Conservation (phyloP, 92 coral and sea anemone species). For the Epizoanthus stellaris region DNA sequence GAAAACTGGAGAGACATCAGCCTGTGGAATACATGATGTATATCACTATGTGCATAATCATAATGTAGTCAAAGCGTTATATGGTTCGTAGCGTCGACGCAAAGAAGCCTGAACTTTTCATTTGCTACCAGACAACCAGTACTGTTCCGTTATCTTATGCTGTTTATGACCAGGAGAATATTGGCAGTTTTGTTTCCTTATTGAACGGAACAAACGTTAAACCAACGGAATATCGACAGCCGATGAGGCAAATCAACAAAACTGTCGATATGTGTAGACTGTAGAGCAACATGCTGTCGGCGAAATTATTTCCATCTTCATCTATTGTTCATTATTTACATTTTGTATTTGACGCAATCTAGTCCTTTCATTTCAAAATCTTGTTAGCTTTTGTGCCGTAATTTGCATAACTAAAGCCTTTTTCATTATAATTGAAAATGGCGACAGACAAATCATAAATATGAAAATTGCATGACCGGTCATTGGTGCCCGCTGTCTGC, state of each 20-base stretch:
- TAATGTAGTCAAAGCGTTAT: too few species aligned
- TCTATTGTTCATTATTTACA: slow-evolving; percentile 22
- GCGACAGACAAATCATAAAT: slow-evolving; percentile 29
- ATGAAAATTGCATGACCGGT: slow-evolving; percentile 14
- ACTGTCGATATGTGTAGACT: background rate
- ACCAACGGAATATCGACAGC: slow-evolving; percentile 21
- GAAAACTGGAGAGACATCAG: too few species aligned
- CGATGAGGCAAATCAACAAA: slow-evolving; percentile 31
- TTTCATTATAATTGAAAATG: slow-evolving; percentile 32
- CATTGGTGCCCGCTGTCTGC: background rate
- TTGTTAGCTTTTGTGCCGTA: slow-evolving; percentile 42
- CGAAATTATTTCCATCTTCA: slow-evolving; percentile 32
- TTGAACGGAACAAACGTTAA: slow-evolving; percentile 30
- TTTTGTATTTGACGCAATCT: background rate
- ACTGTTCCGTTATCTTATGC: background rate
- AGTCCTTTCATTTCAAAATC: slow-evolving; percentile 37
- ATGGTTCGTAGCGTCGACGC: too few species aligned
- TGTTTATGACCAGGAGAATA: slow-evolving; percentile 21
- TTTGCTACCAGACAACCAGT: too few species aligned
- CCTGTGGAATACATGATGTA: too few species aligned
- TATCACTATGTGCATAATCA: too few species aligned
- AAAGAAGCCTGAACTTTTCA: too few species aligned
- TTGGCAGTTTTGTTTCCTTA: slow-evolving; percentile 15
- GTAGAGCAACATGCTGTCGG: slow-evolving; percentile 32
- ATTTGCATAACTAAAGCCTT: slow-evolving; percentile 37